Base-by-base conservation (phyloP, 2,888 invertebrate genomes). In the Morinoia aosen region DNA sequence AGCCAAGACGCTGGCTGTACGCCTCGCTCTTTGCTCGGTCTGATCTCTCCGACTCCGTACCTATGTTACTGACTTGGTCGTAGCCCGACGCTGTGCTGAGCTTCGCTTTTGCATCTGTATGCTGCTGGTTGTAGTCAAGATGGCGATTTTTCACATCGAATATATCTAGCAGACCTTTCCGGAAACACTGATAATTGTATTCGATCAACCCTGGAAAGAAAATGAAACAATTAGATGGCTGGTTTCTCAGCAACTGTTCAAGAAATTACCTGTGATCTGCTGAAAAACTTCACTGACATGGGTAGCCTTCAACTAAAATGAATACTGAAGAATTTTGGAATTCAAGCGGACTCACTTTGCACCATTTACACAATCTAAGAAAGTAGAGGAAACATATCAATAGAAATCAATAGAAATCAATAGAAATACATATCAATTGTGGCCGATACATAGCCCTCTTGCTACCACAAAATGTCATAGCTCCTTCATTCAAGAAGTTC, bases 121-220 rank as follows among this genome's bases (percentile, higher is more conserved):
- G 95, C 64, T 95, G 95, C 94, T 94, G 95, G 39, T 76, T n/a
- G 58, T 91, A 94, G 76, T 96, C 96, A 16, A 95, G 88, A 58
- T 96, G 95, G 61, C 95, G 95, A 56, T 95, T 96, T 56, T 97
- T 96, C 14, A 97, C 97, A 95, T 99, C 99, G 97, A 99, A 99
- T 56, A 99, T 99, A 97, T 99, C 98, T 97, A 99, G 99, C 97
- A 99, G 99, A 39, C 99, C 99, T 97, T 99, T 98, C 88, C 99
- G 98, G 97, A 99, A 99, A 97, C 99, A 99, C 97, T 99, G 98
- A 97, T 99, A 99, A 97, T 99, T 99, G 97, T 99, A 99, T 97
- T 99, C 99, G 97, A 99, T 99, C 95, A 99, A 98, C 97, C 99
- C 99, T 99, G 97, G 11, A 98, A 98, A 95, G 76, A 88, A 95